phyloP scores from a whole-genome alignment of 2,888 invertebrate species.

The Ferrisia virgata region DNA sequence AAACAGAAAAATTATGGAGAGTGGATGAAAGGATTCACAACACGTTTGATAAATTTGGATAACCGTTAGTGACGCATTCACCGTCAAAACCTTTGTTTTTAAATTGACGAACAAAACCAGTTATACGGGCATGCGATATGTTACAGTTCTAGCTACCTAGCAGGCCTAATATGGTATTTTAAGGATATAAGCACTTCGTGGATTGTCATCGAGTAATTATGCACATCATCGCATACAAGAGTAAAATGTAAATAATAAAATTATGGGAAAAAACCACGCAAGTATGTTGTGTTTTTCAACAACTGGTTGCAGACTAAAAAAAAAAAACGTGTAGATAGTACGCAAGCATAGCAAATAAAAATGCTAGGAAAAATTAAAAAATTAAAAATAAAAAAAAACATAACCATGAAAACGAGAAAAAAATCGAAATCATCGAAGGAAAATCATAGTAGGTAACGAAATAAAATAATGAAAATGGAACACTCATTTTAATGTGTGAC shows the following conservation, averaged over 20 bases:
- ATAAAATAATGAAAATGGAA: conserved; percentile 35
- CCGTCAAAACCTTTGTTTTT: no score
- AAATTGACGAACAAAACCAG: no score
- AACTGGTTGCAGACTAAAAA: not conserved
- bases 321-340: no score
- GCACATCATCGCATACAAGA: not conserved
- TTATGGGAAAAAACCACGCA: not conserved
- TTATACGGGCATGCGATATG: no score
- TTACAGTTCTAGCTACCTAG: no score
- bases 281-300: not conserved
- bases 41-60: no score
- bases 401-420: not conserved
- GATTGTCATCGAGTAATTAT: no score
- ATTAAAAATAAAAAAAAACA: not conserved
- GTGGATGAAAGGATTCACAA: no score
- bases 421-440: conserved; percentile 5
- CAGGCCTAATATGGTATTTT: no score
- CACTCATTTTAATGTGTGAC: conserved; percentile 39
- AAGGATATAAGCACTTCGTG: no score
- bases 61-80: no score
- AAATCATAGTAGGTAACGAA: conserved; percentile 35
- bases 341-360: not conserved
- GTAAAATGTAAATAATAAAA: not conserved
- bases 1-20: no score
- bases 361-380: not conserved